Evolutionary conservation across 2,113 vertebrate species (phyloP), one percentile per base, ranked within the genome.

Genomic region (Spermophilus dauricus): DNA sequence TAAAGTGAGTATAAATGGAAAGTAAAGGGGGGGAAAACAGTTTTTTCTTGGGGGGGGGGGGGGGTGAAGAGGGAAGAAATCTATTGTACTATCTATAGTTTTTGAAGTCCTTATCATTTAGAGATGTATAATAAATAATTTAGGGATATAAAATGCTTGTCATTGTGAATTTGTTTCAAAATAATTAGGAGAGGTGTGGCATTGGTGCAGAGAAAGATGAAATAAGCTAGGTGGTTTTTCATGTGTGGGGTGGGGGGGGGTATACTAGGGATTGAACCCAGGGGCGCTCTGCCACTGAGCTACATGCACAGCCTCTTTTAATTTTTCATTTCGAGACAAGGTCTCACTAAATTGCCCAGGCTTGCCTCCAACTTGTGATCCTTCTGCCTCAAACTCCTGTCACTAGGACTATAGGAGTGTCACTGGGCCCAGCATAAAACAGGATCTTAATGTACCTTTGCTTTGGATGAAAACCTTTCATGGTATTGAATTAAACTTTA

Each of bases 381-480:
- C 45, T 45, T 45, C 45, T 45, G 45, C 45, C 13, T 12, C 11
- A 51, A 12, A 53, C 51, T 53, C 13, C 51, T 53, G 51, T 53
- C 14, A 53, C 51, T 53, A 14, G 51, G 51, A 53, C 17, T 53
- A 53, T 53, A 53, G 51, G 51, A 16, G 51, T 53, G 14, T 53
- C 51, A 53, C 51, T 53, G 51, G 51, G 51, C 13, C 51, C 51
- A 53, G 51, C 51, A 53, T 14, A 14, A 81, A 91, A 81, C 5
- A 51, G n/a, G 51, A 83, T 76, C 48, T 56, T 82, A 58, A 78
- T 53, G 16, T 42, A 61, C 18, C 76, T 72, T 8, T 80, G 37
- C 69, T 94, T 16, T 92, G 39, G 67, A 39, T 91, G 37, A 92
- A 89, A 45, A 84, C 14, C 42, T 83, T 95, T 73, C 58, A 65